Percentiles rank a stretch among this genome's conserved stretches.
These are phyloP conservation scores for Antrozous pallidus DNA, from an alignment of 2,797 vertebrate genomes.

Conservation along the genomic window DNA sequence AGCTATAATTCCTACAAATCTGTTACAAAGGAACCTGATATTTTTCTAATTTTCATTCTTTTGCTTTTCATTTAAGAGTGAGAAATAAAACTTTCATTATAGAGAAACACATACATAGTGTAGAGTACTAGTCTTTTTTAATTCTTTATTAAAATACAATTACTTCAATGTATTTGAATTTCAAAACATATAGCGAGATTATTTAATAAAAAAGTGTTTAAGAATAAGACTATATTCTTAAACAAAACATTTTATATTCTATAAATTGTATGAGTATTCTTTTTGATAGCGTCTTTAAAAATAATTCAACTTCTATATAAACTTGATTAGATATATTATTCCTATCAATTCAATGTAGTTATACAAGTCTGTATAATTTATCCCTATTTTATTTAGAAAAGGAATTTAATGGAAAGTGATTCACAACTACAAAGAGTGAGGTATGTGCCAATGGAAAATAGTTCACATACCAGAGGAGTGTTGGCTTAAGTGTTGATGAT, in stretches of 20 bases:
- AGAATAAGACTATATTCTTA: conserved; percentile 62
- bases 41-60: conserved; percentile 45
- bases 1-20: conserved; percentile 63
- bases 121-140: neutral
- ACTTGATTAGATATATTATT: conserved; percentile 50
- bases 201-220: too few relatives aligned
- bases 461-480: conserved; percentile 37
- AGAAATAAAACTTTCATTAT: neutral
- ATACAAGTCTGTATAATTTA: neutral
- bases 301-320: conserved; percentile 52
- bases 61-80: conserved; percentile 61
- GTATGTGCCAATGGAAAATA: conserved; percentile 40
- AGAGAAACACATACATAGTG: neutral
- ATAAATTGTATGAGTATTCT: conserved; percentile 72
- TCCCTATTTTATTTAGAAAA: conserved; percentile 61
- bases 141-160: conserved; percentile 31
- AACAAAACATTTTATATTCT: conserved; percentile 67
- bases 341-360: conserved; percentile 60
- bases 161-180: conserved; percentile 44
- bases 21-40: conserved; percentile 43
- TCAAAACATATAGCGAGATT: conserved; percentile 35
- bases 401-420: conserved; percentile 51
- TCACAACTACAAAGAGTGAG: neutral
- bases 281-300: conserved; percentile 75
- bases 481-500: neutral